Evolutionary conservation across 2,888 invertebrate genomes (phyloP), one percentile per base, ranked within the genome.

Genomic region (Lepeophtheirus nordmannii): DNA sequence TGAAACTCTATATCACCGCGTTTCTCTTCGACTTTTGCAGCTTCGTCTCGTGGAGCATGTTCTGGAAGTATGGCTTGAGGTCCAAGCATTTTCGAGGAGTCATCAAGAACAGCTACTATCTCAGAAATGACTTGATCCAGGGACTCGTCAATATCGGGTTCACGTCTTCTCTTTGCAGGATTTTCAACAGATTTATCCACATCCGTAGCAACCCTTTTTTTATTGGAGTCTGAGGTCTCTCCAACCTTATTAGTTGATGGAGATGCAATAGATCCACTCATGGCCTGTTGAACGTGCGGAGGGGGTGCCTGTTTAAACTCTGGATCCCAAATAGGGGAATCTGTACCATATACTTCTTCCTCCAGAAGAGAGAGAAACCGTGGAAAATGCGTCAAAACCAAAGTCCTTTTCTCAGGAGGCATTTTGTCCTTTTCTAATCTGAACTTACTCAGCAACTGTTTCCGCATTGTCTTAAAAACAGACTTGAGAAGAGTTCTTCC

Each of bases 291-390:
- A 46, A 85, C 75, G 72, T 85, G 84, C 22, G 81, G 79, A 0
- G 85, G 84, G 0, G 83, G 82, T 38, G 81, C 80, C 71, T 83
- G 84, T 70, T 87, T 87, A 75, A 89, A 94, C 38, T 89, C 87
- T 0, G 86, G 84, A 77, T 94, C 90, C 92, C 93, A 96, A 69
- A 94, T 92, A 0, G 91, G 90, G 0, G 93, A 93, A 72, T 81
- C 85, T 30, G 83, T 79, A 23, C 86, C 84, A 74, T 89, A 86
- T 65, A 94, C 84, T 74, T 94, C 94, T 68, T 86, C 85, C 72
- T 93, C 90, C 10, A 94, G 78, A 73, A 89, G 80, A 14, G 89
- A 86, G 67, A 96, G 78, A 77, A 96, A 93, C 68, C 80, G 80
- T 0, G 94, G 93, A 76, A 94, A 89, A 76, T 92, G 89, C 0